Conservation (phyloP, 2,113 vertebrate species). For the Centropus unirufus region DNA sequence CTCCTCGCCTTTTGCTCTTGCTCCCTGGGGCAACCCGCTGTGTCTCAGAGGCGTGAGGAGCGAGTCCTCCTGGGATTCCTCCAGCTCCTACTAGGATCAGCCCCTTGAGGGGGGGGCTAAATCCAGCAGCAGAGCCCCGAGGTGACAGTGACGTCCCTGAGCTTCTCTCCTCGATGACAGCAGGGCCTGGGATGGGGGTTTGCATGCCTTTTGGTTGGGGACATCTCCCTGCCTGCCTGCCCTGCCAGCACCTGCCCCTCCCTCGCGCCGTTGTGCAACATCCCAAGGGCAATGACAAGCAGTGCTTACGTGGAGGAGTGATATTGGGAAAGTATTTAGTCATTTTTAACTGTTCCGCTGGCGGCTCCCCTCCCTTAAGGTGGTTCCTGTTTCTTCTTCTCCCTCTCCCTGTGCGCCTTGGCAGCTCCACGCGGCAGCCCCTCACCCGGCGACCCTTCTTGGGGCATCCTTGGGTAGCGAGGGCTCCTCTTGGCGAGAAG, state of each 20-base stretch:
- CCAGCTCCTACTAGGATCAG: neutral
- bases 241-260: constrained; percentile 49
- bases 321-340: constrained; percentile 70
- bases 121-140: neutral
- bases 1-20: constrained; percentile 36
- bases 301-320: constrained; percentile 57
- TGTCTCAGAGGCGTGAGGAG: neutral
- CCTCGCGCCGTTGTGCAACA: constrained; percentile 56
- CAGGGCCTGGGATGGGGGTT: neutral
- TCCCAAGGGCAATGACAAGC: constrained; percentile 68
- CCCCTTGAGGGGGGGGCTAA: neutral
- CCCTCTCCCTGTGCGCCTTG: neutral
- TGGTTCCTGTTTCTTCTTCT: constrained; percentile 42
- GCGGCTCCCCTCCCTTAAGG: constrained; percentile 65
- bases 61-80: neutral
- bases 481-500: neutral
- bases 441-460: neutral
- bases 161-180: neutral
- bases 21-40: constrained; percentile 7
- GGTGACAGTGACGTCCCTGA: neutral
- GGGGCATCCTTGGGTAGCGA: neutral
- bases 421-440: rapidly evolving
- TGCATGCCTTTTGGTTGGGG: neutral
- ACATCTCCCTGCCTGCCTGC: neutral
- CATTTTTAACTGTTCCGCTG: constrained; percentile 56